Evolutionary conservation across 23 tunicate genomes (phyloP).

Genomic region (Halocynthia roretzi): DNA sequence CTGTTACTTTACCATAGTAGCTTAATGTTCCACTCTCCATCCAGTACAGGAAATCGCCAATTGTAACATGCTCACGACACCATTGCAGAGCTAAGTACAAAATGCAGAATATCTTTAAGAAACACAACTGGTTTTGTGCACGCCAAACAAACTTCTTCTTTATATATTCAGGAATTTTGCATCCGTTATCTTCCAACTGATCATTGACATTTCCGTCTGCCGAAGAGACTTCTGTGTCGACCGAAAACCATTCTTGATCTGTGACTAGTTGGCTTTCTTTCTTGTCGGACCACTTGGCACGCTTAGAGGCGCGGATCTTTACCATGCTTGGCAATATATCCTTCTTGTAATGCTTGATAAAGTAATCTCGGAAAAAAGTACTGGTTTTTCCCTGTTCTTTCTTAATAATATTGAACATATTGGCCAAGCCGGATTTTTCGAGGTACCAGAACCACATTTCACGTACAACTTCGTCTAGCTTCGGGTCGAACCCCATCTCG

Average conservation of each 20-base stretch:
- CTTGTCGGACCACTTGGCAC: constrained; percentile 1
- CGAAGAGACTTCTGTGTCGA: constrained; percentile 2
- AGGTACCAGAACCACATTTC: constrained; percentile 71
- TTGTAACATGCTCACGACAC: constrained; percentile 35
- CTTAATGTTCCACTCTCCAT: constrained; percentile 31
- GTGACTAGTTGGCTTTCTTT: not conserved
- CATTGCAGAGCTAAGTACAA: constrained; percentile 35
- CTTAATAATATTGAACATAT: constrained; percentile 21
- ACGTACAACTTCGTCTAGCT: constrained; percentile 23
- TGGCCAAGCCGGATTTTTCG: constrained; percentile 38
- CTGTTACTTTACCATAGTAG: constrained; percentile 15
- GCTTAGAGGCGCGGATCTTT: not conserved
- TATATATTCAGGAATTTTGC: not conserved
- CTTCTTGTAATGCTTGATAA: not conserved
- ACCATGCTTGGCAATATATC: not conserved
- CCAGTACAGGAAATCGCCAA: constrained; percentile 44
- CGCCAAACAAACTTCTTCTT: not conserved
- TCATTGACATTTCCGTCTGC: not conserved
- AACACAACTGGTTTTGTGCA: not conserved
- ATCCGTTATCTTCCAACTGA: not conserved
- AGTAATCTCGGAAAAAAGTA: constrained; percentile 41
- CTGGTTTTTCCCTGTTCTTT: not conserved
- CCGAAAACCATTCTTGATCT: constrained; percentile 23
- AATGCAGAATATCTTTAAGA: constrained; percentile 14
- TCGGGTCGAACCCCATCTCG: constrained; percentile 32